Evolutionary conservation across 2,113 vertebrate genomes (phyloP).

Genomic region (Pachyramphus minor): DNA sequence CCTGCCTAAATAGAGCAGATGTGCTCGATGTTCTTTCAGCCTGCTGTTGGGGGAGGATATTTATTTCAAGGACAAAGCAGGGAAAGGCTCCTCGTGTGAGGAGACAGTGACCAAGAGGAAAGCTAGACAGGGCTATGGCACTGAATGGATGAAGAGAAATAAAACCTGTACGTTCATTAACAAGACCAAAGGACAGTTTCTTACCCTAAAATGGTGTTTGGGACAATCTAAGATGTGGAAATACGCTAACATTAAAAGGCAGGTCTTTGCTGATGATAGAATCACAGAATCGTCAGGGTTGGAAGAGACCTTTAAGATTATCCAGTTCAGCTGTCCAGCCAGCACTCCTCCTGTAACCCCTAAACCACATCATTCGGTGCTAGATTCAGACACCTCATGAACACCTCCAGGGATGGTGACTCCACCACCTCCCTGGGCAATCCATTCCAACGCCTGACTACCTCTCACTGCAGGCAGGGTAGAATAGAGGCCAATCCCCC

Average conservation of each 20-base stretch:
- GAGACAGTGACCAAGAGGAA: neutral
- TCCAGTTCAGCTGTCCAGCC: neutral
- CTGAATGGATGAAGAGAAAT: neutral
- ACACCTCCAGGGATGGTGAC: neutral
- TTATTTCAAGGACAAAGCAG: neutral
- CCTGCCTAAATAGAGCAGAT: neutral
- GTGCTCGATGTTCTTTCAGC: neutral
- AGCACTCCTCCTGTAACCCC: neutral
- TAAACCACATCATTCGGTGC: neutral
- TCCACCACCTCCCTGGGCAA: neutral
- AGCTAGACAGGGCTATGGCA: accelerated
- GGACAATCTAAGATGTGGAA: neutral
- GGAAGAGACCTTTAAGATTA: neutral
- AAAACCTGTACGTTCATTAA: accelerated
- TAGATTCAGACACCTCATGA: neutral
- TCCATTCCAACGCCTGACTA: neutral
- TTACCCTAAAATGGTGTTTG: neutral
- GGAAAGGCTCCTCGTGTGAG: accelerated
- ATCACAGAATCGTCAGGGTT: neutral
- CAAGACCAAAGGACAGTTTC: neutral
- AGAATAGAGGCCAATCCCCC: neutral
- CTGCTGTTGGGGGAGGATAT: neutral
- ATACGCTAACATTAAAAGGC: accelerated
- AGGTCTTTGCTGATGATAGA: neutral
- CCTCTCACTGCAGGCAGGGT: neutral